Conservation (phyloP, 1,140 invertebrate species). For the Sesamia nonagrioides region DNA sequence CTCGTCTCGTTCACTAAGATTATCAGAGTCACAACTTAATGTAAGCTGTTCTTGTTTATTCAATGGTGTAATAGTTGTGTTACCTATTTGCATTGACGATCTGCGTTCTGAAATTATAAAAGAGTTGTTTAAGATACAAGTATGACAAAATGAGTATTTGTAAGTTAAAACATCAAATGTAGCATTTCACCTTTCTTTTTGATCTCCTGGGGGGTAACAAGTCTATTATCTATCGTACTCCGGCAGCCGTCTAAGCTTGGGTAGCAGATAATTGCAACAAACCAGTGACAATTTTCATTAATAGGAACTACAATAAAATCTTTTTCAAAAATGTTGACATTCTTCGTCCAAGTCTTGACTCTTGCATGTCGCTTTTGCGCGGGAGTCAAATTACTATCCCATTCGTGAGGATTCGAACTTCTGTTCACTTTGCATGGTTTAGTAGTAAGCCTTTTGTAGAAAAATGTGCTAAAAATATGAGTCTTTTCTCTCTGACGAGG, state of each 20-base stretch:
- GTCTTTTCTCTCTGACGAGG: slow-evolving; percentile 93
- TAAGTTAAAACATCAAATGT: not conserved
- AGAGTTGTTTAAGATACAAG: slow-evolving; percentile 8
- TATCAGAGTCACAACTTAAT: slow-evolving; percentile 90
- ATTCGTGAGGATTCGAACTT: slow-evolving; percentile 82
- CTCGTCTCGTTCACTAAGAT: slow-evolving; percentile 93
- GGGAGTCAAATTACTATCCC: slow-evolving; percentile 90
- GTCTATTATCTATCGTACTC: slow-evolving; percentile 88
- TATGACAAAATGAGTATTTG: slow-evolving; percentile 13
- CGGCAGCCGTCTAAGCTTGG: slow-evolving; percentile 92
- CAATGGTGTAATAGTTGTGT: slow-evolving; percentile 90
- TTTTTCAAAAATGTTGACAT: slow-evolving; percentile 98
- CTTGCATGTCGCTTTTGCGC: slow-evolving; percentile 95
- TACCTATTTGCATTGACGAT: slow-evolving; percentile 89
- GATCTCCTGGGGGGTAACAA: slow-evolving; percentile 86
- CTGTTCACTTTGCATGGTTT: slow-evolving; percentile 89
- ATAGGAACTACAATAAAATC: slow-evolving; percentile 99
- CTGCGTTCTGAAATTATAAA: slow-evolving; percentile 71
- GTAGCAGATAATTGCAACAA: slow-evolving; percentile 98
- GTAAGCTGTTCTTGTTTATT: slow-evolving; percentile 88
- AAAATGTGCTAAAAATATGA: slow-evolving; percentile 98
- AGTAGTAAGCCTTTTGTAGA: slow-evolving; percentile 97
- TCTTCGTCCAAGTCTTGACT: slow-evolving; percentile 98
- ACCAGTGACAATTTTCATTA: slow-evolving; percentile 99
- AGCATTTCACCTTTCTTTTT: slow-evolving; percentile 82